A percentile compares a stretch with the other conserved stretches of the same genome.
Evolutionary conservation across 2,113 vertebrate species (phyloP).

Genomic region (Dunckerocampus dactyliophorus): DNA sequence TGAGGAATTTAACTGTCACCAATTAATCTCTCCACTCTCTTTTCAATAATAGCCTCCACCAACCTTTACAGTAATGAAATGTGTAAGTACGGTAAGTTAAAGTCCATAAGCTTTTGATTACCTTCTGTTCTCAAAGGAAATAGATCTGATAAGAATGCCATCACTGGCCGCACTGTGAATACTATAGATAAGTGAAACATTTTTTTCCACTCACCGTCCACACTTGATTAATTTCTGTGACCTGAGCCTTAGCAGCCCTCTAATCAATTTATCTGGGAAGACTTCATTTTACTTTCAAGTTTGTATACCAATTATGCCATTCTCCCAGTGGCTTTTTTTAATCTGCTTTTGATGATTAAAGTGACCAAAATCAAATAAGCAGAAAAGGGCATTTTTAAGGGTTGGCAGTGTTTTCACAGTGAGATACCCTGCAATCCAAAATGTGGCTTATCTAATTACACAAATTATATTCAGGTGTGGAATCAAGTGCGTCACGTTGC

Average conservation of each 20-base stretch:
- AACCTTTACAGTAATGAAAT: background rate
- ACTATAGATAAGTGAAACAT: background rate
- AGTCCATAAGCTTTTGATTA: background rate
- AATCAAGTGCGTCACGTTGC: slow-evolving; percentile 20
- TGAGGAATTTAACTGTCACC: background rate
- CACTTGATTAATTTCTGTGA: slow-evolving; percentile 37
- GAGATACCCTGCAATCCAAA: slow-evolving; percentile 33
- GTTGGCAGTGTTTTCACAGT: slow-evolving; percentile 43
- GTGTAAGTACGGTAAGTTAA: background rate
- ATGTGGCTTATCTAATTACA: slow-evolving; percentile 52
- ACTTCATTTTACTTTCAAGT: slow-evolving; percentile 31
- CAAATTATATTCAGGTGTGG: slow-evolving; percentile 40
- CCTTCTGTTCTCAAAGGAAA: background rate
- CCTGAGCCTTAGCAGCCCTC: slow-evolving; percentile 26
- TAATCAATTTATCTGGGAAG: slow-evolving; percentile 34
- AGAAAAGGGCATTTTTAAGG: slow-evolving; percentile 34
- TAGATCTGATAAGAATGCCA: slow-evolving; percentile 15
- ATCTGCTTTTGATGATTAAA: slow-evolving; percentile 44
- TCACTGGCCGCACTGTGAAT: slow-evolving; percentile 12
- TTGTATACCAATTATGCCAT: slow-evolving; percentile 37
- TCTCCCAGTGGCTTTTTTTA: slow-evolving; percentile 31
- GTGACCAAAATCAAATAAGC: slow-evolving; percentile 27
- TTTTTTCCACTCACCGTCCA: background rate
- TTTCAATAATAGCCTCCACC: background rate
- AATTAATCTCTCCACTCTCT: background rate